Conservation (phyloP, 2,888 invertebrate species). For the Limnephilus auricula region DNA sequence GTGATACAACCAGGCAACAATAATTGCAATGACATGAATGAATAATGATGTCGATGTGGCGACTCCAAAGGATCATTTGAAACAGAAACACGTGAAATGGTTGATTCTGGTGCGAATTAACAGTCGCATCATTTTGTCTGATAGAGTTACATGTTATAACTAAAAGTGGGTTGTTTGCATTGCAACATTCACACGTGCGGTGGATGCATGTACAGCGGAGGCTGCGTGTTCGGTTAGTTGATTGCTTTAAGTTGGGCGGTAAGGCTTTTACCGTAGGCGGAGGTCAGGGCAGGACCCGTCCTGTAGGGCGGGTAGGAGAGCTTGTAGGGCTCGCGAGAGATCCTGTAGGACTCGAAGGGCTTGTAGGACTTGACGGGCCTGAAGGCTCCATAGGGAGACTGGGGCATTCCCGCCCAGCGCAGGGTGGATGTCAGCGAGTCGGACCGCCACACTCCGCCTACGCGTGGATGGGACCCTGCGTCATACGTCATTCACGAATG, state of each 20-base stretch:
- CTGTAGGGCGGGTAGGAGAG: conserved; percentile 60
- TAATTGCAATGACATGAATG: conserved; percentile 34
- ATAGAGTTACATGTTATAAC: neutral
- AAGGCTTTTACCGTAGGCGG: conserved; percentile 51
- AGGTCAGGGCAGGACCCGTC: conserved; percentile 55
- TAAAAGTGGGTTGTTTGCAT: conserved; percentile 16
- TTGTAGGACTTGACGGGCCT: conserved; percentile 7
- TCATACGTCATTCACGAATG: conserved; percentile 42
- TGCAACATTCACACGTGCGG: conserved; percentile 41
- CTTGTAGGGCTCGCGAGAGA: conserved; percentile 49
- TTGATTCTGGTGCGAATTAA: neutral
- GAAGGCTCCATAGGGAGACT: conserved; percentile 60
- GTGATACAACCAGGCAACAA: conserved; percentile 46
- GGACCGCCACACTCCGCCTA: conserved; percentile 58
- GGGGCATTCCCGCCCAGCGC: conserved; percentile 54
- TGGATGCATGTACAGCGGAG: conserved; percentile 15
- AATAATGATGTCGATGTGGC: conserved; percentile 23
- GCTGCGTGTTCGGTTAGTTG: conserved; percentile 22
- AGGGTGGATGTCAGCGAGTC: conserved; percentile 60
- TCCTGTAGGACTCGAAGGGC: conserved; percentile 63
- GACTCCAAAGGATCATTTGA: neutral
- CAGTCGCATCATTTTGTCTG: neutral
- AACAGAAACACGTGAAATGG: neutral
- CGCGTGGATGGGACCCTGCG: conserved; percentile 52
- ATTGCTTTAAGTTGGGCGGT: conserved; percentile 38